Conservation (phyloP, 2,113 vertebrate species). For the Pelobates fuscus region DNA sequence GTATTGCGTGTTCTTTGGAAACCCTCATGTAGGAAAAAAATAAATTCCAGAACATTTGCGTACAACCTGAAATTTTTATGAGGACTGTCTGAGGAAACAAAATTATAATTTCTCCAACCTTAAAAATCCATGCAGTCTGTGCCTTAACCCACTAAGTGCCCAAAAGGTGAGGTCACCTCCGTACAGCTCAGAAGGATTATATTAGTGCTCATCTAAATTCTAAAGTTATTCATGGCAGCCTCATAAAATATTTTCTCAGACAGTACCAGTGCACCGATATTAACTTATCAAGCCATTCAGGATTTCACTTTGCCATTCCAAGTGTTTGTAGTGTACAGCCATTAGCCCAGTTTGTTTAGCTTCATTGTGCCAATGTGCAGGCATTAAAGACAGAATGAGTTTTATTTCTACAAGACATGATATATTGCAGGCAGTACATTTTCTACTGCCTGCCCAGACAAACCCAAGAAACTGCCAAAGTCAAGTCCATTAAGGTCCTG, state of each 20-base stretch:
- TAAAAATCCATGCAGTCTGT: conserved; percentile 27
- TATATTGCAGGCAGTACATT: background rate
- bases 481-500: background rate
- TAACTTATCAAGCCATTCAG: background rate
- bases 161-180: background rate
- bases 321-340: conserved; percentile 7
- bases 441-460: background rate
- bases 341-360: background rate
- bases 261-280: background rate
- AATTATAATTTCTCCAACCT: conserved; percentile 27
- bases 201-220: conserved; percentile 20
- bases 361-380: background rate
- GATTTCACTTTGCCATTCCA: background rate
- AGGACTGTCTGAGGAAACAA: conserved; percentile 42
- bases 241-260: conserved; percentile 13
- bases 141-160: background rate
- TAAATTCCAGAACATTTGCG: conserved; percentile 46
- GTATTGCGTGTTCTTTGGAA: conserved; percentile 33
- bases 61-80: conserved; percentile 42
- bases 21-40: conserved; percentile 27
- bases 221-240: conserved; percentile 2
- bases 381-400: background rate
- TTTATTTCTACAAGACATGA: conserved; percentile 1
- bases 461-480: background rate
- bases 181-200: too few species aligned